phyloP scores from a whole-genome alignment of 35 echinoderm and acorn worm genomes.

The Ptychodera flava region DNA sequence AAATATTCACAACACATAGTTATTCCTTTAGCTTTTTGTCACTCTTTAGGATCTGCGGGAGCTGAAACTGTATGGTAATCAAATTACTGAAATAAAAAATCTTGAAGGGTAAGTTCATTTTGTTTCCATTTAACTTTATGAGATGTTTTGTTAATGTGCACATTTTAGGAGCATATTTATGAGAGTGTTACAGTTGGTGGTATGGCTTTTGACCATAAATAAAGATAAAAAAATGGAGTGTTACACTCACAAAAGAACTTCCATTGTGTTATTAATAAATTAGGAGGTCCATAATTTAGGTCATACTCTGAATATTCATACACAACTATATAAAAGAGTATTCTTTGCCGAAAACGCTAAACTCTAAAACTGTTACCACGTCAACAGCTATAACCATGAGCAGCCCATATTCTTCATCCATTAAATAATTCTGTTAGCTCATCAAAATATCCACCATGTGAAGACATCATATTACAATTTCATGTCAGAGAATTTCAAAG shows the following conservation, averaged over 20 bases:
- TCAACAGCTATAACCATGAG: too few relatives aligned
- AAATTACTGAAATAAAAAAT: slow-evolving; percentile 19
- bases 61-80: slow-evolving; percentile 10
- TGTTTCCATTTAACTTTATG: background rate
- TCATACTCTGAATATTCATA: too few relatives aligned
- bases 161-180: too few relatives aligned
- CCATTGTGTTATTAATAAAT: too few relatives aligned
- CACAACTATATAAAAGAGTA: too few relatives aligned
- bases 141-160: background rate
- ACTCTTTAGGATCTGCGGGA: slow-evolving; percentile 5
- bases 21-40: background rate
- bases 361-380: too few relatives aligned
- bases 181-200: too few relatives aligned
- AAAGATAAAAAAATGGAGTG: background rate
- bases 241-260: background rate
- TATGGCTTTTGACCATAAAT: background rate
- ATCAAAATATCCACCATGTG: too few relatives aligned
- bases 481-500: background rate
- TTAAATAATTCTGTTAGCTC: too few relatives aligned
- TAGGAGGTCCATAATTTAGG: too few relatives aligned
- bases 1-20: background rate
- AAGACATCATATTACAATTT: background rate
- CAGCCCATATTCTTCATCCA: too few relatives aligned
- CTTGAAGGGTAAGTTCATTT: background rate
- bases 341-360: too few relatives aligned